Evolutionary conservation across 2,113 vertebrate species (phyloP).

Genomic region (Epinephelus lanceolatus): DNA sequence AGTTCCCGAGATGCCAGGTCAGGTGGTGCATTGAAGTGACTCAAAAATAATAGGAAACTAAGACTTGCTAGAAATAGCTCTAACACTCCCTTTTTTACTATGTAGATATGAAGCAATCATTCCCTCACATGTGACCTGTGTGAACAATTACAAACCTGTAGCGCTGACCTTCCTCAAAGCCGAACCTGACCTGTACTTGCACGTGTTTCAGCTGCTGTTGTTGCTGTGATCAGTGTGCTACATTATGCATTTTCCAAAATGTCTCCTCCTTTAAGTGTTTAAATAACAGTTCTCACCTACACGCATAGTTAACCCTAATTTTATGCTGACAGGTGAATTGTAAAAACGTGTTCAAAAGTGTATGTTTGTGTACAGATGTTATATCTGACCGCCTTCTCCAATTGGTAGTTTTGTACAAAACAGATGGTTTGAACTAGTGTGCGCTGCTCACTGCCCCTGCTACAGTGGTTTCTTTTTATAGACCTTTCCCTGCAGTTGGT

Average conservation of each 20-base stretch:
- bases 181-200: background rate
- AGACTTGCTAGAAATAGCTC: no score
- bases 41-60: no score
- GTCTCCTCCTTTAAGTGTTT: background rate
- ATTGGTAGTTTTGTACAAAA: conserved; percentile 31
- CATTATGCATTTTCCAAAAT: conserved; percentile 3
- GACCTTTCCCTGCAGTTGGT: conserved; percentile 34
- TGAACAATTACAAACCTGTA: background rate
- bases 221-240: background rate
- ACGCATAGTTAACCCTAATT: background rate
- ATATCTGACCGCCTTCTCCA: conserved; percentile 9
- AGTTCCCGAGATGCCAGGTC: no score
- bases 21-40: no score
- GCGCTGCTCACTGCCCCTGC: conserved; percentile 1
- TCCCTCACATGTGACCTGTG: background rate
- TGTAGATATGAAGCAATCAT: conserved; percentile 9
- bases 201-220: background rate
- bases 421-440: conserved; percentile 44
- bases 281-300: background rate
- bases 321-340: background rate
- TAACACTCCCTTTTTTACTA: background rate
- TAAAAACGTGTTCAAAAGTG: background rate
- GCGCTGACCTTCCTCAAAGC: background rate
- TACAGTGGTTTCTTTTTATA: conserved; percentile 45
- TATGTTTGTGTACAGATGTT: conserved; percentile 9